Evolutionary conservation across 2,888 invertebrate species (phyloP).

Genomic region (Polyommatus icarus): DNA sequence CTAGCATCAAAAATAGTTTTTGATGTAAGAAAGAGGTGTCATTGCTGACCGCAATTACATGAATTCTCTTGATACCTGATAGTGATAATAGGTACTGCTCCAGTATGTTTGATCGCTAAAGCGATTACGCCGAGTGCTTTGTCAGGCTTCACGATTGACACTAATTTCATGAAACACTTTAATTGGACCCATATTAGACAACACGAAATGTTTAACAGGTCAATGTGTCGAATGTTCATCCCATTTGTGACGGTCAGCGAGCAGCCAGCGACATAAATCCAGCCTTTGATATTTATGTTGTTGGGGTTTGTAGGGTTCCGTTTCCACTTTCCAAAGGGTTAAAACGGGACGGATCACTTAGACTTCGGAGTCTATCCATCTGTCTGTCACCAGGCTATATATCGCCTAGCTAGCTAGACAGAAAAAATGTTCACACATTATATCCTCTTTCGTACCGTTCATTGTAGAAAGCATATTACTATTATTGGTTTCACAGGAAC

Average conservation of each 20-base stretch:
- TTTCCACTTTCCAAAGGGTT: too few relatives aligned
- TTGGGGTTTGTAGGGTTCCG: too few relatives aligned
- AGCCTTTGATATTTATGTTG: too few relatives aligned
- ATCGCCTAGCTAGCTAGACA: too few relatives aligned
- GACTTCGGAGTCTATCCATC: too few relatives aligned
- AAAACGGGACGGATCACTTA: too few relatives aligned
- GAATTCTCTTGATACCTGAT: not conserved
- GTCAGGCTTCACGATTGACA: conserved; percentile 24
- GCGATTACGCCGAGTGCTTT: not conserved
- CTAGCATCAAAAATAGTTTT: too few relatives aligned
- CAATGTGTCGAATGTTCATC: not conserved
- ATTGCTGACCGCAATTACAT: not conserved
- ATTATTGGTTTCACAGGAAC: too few relatives aligned
- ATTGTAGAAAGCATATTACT: too few relatives aligned
- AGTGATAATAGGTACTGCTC: not conserved
- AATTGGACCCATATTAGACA: not conserved
- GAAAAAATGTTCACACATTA: too few relatives aligned
- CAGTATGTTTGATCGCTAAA: conserved; percentile 27
- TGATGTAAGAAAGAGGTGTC: not conserved
- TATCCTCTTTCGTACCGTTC: too few relatives aligned
- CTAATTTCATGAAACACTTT: conserved; percentile 10
- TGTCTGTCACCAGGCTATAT: too few relatives aligned
- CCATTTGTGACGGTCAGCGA: not conserved
- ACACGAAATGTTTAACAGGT: not conserved
- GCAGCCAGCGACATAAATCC: not conserved